Conservation (phyloP, 2,888 invertebrate species). For the Zele albiditarsus region DNA sequence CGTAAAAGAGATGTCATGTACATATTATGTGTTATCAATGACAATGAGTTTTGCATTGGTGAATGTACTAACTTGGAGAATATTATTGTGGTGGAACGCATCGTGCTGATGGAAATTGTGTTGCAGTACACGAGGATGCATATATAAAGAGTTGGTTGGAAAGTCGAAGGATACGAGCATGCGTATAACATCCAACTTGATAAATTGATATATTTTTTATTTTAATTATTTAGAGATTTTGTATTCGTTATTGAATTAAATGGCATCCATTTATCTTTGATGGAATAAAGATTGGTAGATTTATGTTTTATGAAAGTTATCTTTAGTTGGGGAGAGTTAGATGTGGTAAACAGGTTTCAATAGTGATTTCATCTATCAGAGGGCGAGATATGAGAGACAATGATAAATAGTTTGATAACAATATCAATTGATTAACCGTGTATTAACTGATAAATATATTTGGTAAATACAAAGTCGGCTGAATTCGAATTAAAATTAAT, state of each 20-base stretch:
- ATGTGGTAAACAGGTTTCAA: too few relatives aligned
- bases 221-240: neutral
- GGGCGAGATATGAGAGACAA: too few relatives aligned
- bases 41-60: neutral
- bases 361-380: too few relatives aligned
- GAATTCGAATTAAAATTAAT: too few relatives aligned
- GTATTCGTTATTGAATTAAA: neutral
- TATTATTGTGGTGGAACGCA: neutral
- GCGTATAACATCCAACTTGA: conserved; percentile 45
- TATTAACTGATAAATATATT: too few relatives aligned
- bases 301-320: too few relatives aligned
- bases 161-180: conserved; percentile 47
- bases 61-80: neutral
- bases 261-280: neutral
- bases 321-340: too few relatives aligned
- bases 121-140: neutral
- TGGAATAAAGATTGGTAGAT: neutral
- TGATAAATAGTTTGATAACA: too few relatives aligned
- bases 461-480: too few relatives aligned
- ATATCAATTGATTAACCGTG: too few relatives aligned
- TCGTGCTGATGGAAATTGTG: neutral
- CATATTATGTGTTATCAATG: neutral
- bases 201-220: neutral
- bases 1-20: too few relatives aligned
- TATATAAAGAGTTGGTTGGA: conserved; percentile 5